phyloP scores from a whole-genome alignment of 2,113 vertebrate species.

The Martes martes region DNA sequence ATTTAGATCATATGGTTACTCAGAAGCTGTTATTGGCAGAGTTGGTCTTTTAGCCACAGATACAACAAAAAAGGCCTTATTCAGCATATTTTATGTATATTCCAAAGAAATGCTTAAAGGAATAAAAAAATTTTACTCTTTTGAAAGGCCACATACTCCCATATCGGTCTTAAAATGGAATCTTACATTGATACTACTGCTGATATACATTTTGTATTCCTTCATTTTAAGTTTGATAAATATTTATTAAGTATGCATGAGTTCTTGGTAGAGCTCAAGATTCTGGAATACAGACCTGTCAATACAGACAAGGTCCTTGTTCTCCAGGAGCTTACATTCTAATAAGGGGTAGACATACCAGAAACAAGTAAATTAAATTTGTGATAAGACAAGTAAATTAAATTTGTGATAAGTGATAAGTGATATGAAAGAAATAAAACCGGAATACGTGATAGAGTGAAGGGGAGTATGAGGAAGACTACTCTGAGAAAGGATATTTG shows the following conservation, averaged over 20 bases:
- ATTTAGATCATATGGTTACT: not conserved
- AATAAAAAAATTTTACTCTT: not conserved
- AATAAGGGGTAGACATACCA: not conserved
- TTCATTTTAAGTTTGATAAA: not conserved
- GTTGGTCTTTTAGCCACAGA: not conserved
- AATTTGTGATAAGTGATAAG: not conserved
- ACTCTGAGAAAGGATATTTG: not conserved
- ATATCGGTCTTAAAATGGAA: not conserved
- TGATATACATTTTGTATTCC: not conserved
- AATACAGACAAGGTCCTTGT: not conserved
- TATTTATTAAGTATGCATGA: not conserved
- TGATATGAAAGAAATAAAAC: not conserved
- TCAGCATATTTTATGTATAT: not conserved
- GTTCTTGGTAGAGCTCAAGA: not conserved
- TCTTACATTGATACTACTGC: not conserved
- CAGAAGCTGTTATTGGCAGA: not conserved
- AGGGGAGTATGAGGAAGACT: not conserved
- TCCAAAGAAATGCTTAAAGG: not conserved
- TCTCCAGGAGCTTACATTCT: not conserved
- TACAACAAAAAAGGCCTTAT: not conserved
- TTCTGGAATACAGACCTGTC: not conserved
- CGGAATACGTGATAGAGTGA: not conserved
- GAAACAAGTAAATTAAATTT: not conserved
- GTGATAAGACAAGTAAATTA: not conserved
- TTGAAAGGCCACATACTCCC: not conserved